Percentiles rank a stretch among this genome's conserved stretches.
phyloP scores from a whole-genome alignment of 2,888 invertebrate species.

The Cheilosia vulpina region DNA sequence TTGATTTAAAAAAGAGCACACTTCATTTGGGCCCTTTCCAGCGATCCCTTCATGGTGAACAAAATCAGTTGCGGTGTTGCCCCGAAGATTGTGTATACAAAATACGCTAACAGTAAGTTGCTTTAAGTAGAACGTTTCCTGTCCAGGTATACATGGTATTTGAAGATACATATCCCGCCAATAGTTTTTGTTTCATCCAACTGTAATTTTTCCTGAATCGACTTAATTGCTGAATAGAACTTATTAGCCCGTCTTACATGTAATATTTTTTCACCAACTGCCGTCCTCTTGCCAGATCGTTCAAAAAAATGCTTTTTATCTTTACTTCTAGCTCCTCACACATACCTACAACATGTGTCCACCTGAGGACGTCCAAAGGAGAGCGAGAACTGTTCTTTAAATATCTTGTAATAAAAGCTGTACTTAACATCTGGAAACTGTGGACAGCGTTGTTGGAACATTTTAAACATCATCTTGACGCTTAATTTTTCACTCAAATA shows the following conservation, averaged over 20 bases:
- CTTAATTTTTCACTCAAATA: constrained; percentile 10
- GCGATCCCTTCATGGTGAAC: too few species aligned
- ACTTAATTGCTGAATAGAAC: neutral
- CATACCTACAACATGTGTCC: constrained; percentile 4
- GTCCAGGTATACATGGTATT: neutral
- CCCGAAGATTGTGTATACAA: neutral
- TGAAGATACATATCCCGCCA: neutral
- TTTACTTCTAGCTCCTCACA: neutral
- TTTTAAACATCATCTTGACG: constrained; percentile 15
- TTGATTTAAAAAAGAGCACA: too few species aligned
- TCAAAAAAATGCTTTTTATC: neutral
- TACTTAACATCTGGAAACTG: constrained; percentile 5
- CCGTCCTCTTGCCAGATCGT: neutral
- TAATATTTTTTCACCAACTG: neutral
- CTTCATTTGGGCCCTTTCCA: too few species aligned
- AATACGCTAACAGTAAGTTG: neutral
- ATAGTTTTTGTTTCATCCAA: neutral
- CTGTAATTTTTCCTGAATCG: neutral
- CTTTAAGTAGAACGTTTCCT: neutral
- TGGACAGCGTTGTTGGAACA: constrained; percentile 12
- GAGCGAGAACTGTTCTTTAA: neutral
- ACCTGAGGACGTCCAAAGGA: neutral
- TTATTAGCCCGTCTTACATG: neutral
- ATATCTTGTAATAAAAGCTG: neutral
- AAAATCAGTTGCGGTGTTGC: too few species aligned